Evolutionary conservation across 2,113 vertebrate genomes (phyloP).

Genomic region (Apteryx owenii): DNA sequence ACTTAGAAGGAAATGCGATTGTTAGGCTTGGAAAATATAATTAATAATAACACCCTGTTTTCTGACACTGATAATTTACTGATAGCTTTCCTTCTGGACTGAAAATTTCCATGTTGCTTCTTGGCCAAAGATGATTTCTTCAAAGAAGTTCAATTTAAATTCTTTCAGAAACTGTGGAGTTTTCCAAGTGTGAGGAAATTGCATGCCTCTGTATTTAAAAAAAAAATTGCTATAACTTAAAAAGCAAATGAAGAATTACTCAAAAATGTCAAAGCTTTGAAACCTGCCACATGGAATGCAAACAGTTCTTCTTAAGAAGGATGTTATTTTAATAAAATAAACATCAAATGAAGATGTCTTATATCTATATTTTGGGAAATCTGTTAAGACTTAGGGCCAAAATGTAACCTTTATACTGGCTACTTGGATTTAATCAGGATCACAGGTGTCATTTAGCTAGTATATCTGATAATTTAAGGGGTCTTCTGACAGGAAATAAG

Average conservation of each 20-base stretch:
- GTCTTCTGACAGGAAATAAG: accelerated
- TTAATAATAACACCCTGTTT: neutral
- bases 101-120: neutral
- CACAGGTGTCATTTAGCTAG: neutral
- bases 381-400: neutral
- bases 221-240: neutral
- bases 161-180: neutral
- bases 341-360: neutral
- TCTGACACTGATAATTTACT: neutral
- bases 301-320: neutral
- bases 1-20: neutral
- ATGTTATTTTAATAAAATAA: neutral
- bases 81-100: neutral
- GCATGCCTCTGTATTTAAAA: neutral
- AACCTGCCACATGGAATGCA: neutral
- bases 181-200: neutral
- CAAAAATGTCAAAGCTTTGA: neutral
- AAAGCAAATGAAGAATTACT: neutral
- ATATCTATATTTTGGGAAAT: neutral
- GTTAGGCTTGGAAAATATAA: neutral
- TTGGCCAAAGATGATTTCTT: neutral
- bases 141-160: neutral
- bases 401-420: neutral
- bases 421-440: neutral
- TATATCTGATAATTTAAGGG: neutral